A percentile compares a stretch with the other conserved stretches of the same genome.
Conservation (phyloP, 2,797 vertebrate species). For the Silurus lanzhouensis region DNA sequence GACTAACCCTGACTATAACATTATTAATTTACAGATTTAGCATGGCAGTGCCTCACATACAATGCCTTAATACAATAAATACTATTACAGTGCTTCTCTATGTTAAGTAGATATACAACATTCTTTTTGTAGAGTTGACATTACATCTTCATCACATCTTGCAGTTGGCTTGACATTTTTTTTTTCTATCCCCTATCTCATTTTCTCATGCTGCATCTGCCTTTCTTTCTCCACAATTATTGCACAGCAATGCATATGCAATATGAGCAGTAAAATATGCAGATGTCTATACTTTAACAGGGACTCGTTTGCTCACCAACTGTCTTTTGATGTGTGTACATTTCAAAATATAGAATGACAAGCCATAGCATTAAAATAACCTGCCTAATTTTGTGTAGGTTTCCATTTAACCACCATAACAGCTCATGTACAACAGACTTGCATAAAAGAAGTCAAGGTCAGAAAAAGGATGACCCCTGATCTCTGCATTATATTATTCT, state of each 20-base stretch:
- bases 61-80: neutral
- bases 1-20: neutral
- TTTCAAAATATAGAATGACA: neutral
- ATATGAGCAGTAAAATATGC: conserved; percentile 28
- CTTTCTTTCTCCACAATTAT: neutral
- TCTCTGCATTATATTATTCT: conserved; percentile 40
- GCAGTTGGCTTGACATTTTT: neutral
- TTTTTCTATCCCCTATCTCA: neutral
- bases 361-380: neutral
- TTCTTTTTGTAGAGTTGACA: neutral
- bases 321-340: neutral
- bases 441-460: conserved; percentile 58
- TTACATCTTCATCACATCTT: neutral
- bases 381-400: too few species aligned
- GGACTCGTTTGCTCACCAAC: neutral
- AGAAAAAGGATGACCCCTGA: conserved; percentile 62
- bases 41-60: neutral
- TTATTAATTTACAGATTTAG: neutral
- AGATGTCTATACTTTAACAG: neutral
- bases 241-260: conserved; percentile 10
- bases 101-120: neutral
- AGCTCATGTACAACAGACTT: conserved; percentile 34
- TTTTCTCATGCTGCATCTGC: neutral
- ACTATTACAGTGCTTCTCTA: neutral
- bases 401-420: too few species aligned